Evolutionary conservation across 2,797 vertebrate genomes (phyloP).

Genomic region (Pachyuromys duprasi): DNA sequence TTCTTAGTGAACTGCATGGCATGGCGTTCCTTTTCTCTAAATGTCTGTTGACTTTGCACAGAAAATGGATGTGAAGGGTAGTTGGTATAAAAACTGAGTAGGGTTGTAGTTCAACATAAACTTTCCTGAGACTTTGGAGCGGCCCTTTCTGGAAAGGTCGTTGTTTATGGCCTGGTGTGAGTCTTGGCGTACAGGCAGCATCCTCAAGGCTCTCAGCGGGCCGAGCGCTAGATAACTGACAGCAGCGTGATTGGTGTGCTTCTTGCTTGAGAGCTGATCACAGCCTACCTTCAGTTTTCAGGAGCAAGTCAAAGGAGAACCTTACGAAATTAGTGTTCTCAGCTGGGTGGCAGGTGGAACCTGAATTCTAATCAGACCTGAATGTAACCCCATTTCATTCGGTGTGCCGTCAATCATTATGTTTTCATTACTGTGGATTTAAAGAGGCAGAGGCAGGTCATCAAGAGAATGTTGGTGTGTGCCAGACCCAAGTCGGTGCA

Average conservation of each 20-base stretch:
- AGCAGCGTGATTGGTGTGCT: neutral
- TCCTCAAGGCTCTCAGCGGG: neutral
- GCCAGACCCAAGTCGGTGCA: constrained; percentile 44
- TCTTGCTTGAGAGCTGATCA: constrained; percentile 22
- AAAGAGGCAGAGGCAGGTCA: neutral
- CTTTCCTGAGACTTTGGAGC: constrained; percentile 22
- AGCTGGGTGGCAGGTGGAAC: neutral
- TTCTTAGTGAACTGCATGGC: constrained; percentile 32
- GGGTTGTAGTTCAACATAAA: neutral
- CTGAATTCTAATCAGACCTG: constrained; percentile 37
- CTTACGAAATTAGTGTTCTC: constrained; percentile 5
- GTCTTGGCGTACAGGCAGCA: neutral
- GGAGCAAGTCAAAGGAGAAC: constrained; percentile 23
- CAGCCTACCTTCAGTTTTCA: constrained; percentile 9
- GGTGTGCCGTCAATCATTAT: constrained; percentile 3
- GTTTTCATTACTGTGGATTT: neutral
- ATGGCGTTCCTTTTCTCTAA: constrained; percentile 4
- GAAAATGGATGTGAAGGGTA: constrained; percentile 27
- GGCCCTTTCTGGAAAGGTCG: neutral
- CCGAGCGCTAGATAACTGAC: neutral
- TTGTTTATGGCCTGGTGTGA: neutral
- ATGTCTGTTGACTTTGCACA: constrained; percentile 33
- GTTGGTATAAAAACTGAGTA: constrained; percentile 54
- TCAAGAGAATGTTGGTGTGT: constrained; percentile 22
- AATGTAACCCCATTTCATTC: constrained; percentile 2